Conservation (phyloP, 2,113 vertebrate genomes). For the Embiotoca jacksoni region DNA sequence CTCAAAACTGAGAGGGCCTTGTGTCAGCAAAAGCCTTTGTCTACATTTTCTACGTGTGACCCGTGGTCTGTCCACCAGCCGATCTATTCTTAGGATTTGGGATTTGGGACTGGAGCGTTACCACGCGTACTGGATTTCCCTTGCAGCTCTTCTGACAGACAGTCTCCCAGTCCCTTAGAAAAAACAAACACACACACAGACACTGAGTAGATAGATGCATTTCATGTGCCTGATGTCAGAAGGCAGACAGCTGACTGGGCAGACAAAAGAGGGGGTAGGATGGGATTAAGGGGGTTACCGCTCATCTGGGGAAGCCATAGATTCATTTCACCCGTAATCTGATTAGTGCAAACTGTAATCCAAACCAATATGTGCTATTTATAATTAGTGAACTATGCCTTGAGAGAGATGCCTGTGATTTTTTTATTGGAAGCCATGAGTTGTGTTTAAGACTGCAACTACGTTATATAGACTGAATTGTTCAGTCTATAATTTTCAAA, state of each 20-base stretch:
- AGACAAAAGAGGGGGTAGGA: conserved; percentile 26
- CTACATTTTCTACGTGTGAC: conserved; percentile 23
- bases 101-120: conserved; percentile 21
- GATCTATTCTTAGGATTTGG: conserved; percentile 54
- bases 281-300: conserved; percentile 45
- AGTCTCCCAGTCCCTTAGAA: conserved; percentile 15
- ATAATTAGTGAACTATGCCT: conserved; percentile 15
- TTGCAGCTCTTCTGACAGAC: conserved; percentile 13
- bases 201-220: conserved; percentile 52
- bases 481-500: too few relatives aligned
- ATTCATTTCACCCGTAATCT: conserved; percentile 49
- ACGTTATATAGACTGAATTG: not conserved
- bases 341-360: conserved; percentile 49
- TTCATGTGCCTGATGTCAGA: conserved; percentile 59
- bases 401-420: not conserved
- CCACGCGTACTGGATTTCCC: conserved; percentile 61
- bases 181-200: conserved; percentile 11
- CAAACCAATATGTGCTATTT: conserved; percentile 36
- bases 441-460: not conserved
- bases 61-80: conserved; percentile 12
- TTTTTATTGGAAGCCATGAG: not conserved
- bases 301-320: conserved; percentile 50
- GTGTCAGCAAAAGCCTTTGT: conserved; percentile 10
- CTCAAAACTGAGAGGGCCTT: not conserved
- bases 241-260: conserved; percentile 62